Base-by-base conservation (phyloP, 2,113 vertebrate genomes). In the Todiramphus chloris region DNA sequence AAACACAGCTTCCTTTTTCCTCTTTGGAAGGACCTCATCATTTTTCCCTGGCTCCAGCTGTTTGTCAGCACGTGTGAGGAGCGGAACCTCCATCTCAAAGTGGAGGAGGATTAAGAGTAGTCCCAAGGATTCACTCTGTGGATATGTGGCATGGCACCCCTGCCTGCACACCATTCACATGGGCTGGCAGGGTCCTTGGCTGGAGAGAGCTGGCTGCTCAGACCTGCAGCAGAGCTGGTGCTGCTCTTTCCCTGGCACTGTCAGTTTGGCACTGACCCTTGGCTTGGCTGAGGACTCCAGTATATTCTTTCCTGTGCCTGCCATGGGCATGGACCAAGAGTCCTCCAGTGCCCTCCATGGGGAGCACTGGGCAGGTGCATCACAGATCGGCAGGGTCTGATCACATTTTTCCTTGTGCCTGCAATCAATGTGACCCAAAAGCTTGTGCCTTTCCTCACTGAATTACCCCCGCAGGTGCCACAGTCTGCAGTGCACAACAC, bases 11-110 rank as follows among this genome's bases (percentile, higher is more conserved):
- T 79, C 53, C 31, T 53, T 76, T 30, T 31, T 44, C 31, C 51
- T 53, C 6, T 35, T 37, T 33, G 28, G 46, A 14, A 50, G 25
- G 24, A 69, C 7, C 16, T 10, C 0, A 0, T 8, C 25, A 43
- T 25, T 39, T 82, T n/a, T 82, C 19, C 9, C 7, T 41, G 21
- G 13, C n/a, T 48, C 25, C 8, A 16, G 16, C 23, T 31, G 23
- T n/a, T 33, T 1, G 0, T 14, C 18, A 63, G 16, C 1, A 1
- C 3, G 0, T 16, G 21, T 55, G n/a, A 84, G 31, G 11, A 64
- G 11, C 7, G 0, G 1, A 72, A 68, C 41, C 16, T 50, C 33
- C 15, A 7, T 30, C 28, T 28, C 33, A 50, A 20, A 33, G 43
- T 35, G 11, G 25, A 1, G 2, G 27, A 41, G 8, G 43, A 73